These are phyloP conservation scores for Leistus spinibarbis DNA, from an alignment of 2,888 invertebrate species.

Conservation along the genomic window DNA sequence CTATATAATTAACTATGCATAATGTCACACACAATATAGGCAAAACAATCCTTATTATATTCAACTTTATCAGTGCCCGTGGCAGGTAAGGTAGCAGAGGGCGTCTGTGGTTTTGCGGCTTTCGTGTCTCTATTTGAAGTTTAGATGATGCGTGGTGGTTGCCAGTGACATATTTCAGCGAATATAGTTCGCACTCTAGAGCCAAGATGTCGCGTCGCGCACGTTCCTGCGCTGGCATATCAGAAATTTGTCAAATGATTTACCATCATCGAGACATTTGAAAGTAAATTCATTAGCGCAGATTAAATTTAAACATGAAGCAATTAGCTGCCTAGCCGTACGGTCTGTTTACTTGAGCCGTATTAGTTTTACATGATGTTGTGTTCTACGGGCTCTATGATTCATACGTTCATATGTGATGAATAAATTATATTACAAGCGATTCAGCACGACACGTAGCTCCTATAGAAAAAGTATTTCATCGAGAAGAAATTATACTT, in stretches of 20 bases:
- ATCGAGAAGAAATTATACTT: too few relatives aligned
- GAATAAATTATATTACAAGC: conserved; percentile 5
- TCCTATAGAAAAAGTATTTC: not conserved
- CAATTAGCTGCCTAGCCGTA: conserved; percentile 1
- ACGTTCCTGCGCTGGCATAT: not conserved
- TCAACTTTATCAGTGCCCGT: not conserved
- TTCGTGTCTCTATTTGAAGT: not conserved
- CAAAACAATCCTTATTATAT: conserved; percentile 1
- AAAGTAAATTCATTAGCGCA: conserved; percentile 15
- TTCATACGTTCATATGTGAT: not conserved
- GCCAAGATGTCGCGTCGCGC: not conserved
- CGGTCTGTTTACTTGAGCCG: not conserved
- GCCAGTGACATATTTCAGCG: not conserved
- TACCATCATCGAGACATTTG: conserved; percentile 8
- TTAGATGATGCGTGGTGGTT: not conserved
- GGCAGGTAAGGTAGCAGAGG: not conserved
- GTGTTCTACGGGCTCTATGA: conserved; percentile 2
- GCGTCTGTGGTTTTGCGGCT: not conserved
- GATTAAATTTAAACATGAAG: conserved; percentile 2
- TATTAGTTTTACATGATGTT: conserved; percentile 14
- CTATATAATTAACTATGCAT: not conserved
- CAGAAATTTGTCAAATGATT: conserved; percentile 10
- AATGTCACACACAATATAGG: not conserved
- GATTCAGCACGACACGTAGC: not conserved
- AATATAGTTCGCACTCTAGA: not conserved